Percentiles rank a stretch among this genome's conserved stretches.
These are phyloP conservation scores for Pseudopodoces humilis DNA, from an alignment of 2,113 vertebrate species.

Conservation along the genomic window DNA sequence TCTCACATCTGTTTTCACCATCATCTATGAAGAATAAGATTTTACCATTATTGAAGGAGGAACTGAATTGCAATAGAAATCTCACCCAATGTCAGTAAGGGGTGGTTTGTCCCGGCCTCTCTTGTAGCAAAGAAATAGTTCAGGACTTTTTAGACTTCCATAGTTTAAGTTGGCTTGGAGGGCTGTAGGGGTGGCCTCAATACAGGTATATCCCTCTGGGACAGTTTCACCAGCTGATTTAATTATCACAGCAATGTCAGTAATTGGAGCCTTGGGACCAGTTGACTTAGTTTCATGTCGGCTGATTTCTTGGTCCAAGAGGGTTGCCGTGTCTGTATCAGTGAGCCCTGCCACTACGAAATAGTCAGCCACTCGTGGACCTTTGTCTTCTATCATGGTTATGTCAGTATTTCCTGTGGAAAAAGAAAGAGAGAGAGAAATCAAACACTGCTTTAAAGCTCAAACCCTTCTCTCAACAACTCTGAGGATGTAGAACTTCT, in stretches of 20 bases:
- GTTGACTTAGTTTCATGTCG: conserved; percentile 87
- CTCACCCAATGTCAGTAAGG: conserved; percentile 93
- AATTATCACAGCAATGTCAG: conserved; percentile 94
- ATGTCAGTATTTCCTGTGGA: conserved; percentile 60
- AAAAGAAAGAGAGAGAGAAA: neutral
- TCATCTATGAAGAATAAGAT: neutral
- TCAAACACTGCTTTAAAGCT: neutral
- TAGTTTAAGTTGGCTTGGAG: conserved; percentile 96
- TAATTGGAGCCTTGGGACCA: conserved; percentile 94
- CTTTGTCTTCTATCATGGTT: conserved; percentile 97
- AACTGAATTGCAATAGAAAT: neutral
- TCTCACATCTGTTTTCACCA: neutral
- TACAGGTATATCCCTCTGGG: conserved; percentile 94
- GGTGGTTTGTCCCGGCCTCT: conserved; percentile 89
- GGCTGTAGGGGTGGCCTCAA: conserved; percentile 89
- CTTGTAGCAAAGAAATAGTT: conserved; percentile 95
- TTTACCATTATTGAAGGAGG: neutral
- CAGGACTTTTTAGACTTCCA: conserved; percentile 96
- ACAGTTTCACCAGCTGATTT: conserved; percentile 90
- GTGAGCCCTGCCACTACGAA: conserved; percentile 98
- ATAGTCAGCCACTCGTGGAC: conserved; percentile 95
- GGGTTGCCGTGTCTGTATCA: conserved; percentile 88
- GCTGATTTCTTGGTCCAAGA: conserved; percentile 88
- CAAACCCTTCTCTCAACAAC: neutral
- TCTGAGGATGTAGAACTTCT: neutral